Base-by-base conservation (phyloP, 1,140 invertebrate species). In the Hycleus cichorii region DNA sequence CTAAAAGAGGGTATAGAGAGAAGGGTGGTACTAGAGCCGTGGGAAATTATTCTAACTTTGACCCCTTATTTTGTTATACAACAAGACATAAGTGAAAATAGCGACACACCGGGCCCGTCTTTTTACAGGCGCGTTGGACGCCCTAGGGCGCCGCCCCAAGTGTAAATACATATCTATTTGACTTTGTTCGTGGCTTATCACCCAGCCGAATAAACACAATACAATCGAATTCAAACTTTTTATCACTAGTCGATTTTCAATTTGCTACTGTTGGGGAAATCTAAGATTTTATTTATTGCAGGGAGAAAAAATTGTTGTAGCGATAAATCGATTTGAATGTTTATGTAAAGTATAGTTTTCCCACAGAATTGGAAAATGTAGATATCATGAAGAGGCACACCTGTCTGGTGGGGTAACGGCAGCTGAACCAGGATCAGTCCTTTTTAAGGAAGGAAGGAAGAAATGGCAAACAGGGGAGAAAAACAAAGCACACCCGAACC, bases 401-500 rank as follows among this genome's bases (percentile, higher is more conserved):
- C 50, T 53, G 50, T 53, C 50, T 40, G 25, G 51, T 32, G 32
- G n/a, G 24, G n/a, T 5, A 40, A 10, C 5, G 26, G 51, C 51
- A 53, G 51, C 51, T 53, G 51, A 53, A 26, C 32, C 32, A 49
- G 26, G 9, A 32, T 40, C 24, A 26, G 50, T 53, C 50, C 50
- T 53, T 53, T 49, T 25, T 18, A 4, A 49, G 48, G 48, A 49
- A 32, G 57, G 44, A 60, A 60, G 53, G 53, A 60, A 55, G 58
- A 60, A 60, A 44, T 56, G 43, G 58, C 59, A 47, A 40, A 49
- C 39, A 49, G 59, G 53, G 59, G 54, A 51, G 44, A 51, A 50
- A 56, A 60, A 60, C 52, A 55, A 60, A 60, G 48, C 52, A 56
- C 59, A 56, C 59, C 59, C 59, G 32, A 56, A 48, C 59, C 59